phyloP scores from a whole-genome alignment of 2,888 invertebrate genomes.

The Agonopterix subpropinquella region DNA sequence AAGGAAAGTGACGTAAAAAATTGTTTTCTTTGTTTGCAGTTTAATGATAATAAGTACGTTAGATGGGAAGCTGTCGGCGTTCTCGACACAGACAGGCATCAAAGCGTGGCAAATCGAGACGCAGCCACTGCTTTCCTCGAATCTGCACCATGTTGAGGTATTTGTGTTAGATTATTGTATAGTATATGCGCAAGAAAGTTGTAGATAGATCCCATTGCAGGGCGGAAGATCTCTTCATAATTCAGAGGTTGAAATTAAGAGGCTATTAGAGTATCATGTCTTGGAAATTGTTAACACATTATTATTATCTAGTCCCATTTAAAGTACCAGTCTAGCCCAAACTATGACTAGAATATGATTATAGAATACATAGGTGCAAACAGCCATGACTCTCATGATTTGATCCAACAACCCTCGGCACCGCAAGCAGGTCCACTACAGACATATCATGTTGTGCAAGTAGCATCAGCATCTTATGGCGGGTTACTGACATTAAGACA shows the following conservation, averaged over 20 bases:
- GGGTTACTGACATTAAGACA: too few species aligned
- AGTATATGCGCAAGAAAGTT: neutral
- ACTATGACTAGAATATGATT: too few species aligned
- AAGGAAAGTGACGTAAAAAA: too few species aligned
- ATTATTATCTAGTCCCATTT: too few species aligned
- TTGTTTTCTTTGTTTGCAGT: conserved; percentile 55
- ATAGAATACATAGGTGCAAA: too few species aligned
- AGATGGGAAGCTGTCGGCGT: conserved; percentile 90
- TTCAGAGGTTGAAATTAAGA: neutral
- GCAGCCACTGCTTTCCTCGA: conserved; percentile 89
- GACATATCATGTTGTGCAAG: too few species aligned
- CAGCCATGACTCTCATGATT: too few species aligned
- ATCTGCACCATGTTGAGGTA: conserved; percentile 91
- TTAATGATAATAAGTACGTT: conserved; percentile 91
- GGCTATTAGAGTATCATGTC: neutral
- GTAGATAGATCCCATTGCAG: neutral
- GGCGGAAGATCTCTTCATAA: neutral
- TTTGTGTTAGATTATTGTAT: conserved; percentile 1
- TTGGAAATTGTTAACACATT: too few species aligned
- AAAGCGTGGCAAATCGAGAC: conserved; percentile 88
- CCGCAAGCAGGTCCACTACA: too few species aligned
- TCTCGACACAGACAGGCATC: conserved; percentile 82
- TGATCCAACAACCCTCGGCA: too few species aligned
- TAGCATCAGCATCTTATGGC: too few species aligned
- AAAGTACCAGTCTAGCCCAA: too few species aligned